Evolutionary conservation across 2,888 invertebrate genomes (phyloP), one percentile per base, ranked within the genome.

Genomic region (Willowsia nigromaculata): DNA sequence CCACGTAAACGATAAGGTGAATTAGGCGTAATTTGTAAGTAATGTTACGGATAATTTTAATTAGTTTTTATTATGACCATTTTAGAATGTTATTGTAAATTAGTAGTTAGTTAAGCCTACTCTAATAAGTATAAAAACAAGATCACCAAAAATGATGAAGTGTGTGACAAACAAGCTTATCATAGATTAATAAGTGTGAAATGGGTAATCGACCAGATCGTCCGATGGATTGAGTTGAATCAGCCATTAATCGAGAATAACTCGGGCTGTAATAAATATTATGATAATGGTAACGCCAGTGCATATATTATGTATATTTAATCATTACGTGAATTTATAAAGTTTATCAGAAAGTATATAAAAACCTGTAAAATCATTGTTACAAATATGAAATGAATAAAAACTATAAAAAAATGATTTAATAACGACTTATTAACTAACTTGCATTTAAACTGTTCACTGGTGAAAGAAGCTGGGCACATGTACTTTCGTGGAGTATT

Each of bases 331-430:
- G 50, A 50, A 47, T 74, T 74, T 47, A 47, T 43, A 71, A 71
- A 71, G 22, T 71, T 74, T 74, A 74, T 74, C 74, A 74, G 27
- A 74, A 74, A 74, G 25, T 47, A 74, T 74, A 74, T 74, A 74
- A n/a, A n/a, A 47, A 74, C 25, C 74, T 74, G 50, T 74, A 74
- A 74, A 40, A 74, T n/a, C 27, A 43, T 74, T 74, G 74, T 74
- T 74, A 74, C 15, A 74, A 74, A 74, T 47, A 47, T 47, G 50
- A 43, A 43, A 22, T 43, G 7, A 71, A 71, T 71, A 22, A 71
- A 43, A 43, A 11, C 9, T 40, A 2, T 7, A 37, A 68, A 68
- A 68, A 65, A 30, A 15, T 59, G 4, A 22, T n/a, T n/a, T n/a
- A n/a, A n/a, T n/a, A n/a, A n/a, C n/a, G n/a, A n/a, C n/a, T n/a